Evolutionary conservation across 2,113 vertebrate genomes (phyloP).

Genomic region (Oriolus oriolus): DNA sequence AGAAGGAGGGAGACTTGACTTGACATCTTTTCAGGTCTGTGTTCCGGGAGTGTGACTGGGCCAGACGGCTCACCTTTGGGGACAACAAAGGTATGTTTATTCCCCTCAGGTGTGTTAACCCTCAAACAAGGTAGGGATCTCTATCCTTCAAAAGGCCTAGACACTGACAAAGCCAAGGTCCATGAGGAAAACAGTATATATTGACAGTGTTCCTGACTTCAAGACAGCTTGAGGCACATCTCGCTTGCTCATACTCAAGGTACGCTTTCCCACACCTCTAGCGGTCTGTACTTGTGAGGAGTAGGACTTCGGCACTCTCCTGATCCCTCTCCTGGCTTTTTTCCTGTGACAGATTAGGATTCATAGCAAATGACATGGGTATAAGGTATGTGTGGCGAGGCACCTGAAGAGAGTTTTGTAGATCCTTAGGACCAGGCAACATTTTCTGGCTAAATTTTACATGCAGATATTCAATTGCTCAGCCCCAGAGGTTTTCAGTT

Average conservation of each 20-base stretch:
- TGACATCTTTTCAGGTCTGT: not conserved
- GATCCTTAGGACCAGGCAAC: not conserved
- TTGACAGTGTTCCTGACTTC: not conserved
- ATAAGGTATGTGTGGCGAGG: not conserved
- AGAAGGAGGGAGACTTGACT: not conserved
- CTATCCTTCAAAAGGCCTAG: not conserved
- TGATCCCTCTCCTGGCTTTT: not conserved
- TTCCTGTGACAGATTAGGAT: not conserved
- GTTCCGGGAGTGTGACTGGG: rapidly evolving
- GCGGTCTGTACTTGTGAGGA: rapidly evolving
- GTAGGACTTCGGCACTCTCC: not conserved
- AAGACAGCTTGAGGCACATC: not conserved
- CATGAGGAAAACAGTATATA: not conserved
- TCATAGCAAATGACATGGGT: rapidly evolving
- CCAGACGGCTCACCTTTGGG: not conserved
- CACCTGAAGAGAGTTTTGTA: not conserved
- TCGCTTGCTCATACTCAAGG: rapidly evolving
- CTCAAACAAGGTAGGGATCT: not conserved
- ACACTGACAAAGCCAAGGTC: not conserved
- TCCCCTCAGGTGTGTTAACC: not conserved
- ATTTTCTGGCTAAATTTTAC: not conserved
- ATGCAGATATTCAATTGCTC: not conserved
- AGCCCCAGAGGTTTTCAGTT: not conserved
- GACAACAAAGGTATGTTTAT: not conserved
- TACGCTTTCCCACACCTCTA: rapidly evolving